Evolutionary conservation across 1,140 invertebrate species (phyloP).

Genomic region (Potamilus streckersoni): DNA sequence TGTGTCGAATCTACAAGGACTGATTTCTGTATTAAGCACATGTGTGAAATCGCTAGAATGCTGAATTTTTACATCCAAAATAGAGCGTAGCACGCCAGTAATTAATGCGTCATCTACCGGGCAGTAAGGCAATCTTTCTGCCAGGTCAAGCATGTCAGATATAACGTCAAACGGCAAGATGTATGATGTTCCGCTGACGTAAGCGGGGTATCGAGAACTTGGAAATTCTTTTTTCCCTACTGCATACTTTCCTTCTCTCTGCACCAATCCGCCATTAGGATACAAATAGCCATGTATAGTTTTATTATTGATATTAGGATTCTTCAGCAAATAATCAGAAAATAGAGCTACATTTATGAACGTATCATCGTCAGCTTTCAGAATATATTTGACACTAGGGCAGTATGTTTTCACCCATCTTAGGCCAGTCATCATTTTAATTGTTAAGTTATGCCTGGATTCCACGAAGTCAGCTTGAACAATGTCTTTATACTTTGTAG

Average conservation of each 20-base stretch:
- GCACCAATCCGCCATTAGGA: background rate
- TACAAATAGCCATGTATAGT: background rate
- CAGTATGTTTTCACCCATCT: background rate
- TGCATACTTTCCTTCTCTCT: background rate
- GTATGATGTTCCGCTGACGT: background rate
- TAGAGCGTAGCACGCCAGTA: background rate
- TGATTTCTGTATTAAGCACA: too few relatives aligned
- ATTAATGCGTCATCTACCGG: conserved; percentile 2
- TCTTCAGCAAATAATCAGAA: background rate
- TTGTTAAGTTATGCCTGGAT: conserved; percentile 1
- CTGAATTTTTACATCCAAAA: too few relatives aligned
- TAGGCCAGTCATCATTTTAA: conserved; percentile 4
- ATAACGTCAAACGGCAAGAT: background rate
- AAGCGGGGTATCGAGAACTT: background rate
- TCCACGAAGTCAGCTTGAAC: conserved; percentile 3
- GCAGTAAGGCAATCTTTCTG: background rate
- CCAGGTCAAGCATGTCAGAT: background rate
- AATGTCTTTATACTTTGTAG: background rate
- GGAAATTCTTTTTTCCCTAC: background rate
- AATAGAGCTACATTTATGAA: background rate
- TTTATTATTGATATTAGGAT: background rate
- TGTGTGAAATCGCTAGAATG: too few relatives aligned
- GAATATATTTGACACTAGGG: background rate
- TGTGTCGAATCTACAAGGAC: too few relatives aligned
- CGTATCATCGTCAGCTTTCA: conserved; percentile 3